Conservation (phyloP, 2,888 invertebrate species). For the Dasypogon diadema region DNA sequence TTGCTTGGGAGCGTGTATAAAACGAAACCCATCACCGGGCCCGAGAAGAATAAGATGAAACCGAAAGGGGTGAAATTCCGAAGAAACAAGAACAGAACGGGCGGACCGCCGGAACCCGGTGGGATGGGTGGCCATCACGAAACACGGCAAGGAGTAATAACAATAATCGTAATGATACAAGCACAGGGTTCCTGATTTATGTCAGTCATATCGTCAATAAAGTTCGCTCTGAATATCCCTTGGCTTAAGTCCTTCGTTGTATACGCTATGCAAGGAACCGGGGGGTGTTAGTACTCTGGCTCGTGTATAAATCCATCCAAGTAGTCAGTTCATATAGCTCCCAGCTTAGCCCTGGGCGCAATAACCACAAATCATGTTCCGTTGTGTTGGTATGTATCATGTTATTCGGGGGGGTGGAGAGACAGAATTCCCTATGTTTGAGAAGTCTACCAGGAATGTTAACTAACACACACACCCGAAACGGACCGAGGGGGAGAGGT, state of each 20-base stretch:
- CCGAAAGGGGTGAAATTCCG: conserved; percentile 46
- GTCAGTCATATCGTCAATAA: conserved; percentile 62
- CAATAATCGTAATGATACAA: conserved; percentile 60
- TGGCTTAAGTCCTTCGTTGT: conserved; percentile 47
- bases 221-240: conserved; percentile 57
- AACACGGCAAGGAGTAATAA: conserved; percentile 60
- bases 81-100: conserved; percentile 13
- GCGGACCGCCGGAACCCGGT: background rate
- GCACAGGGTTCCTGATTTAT: conserved; percentile 60
- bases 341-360: conserved; percentile 53
- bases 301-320: conserved; percentile 55
- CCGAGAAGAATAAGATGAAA: conserved; percentile 44
- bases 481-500: conserved; percentile 7
- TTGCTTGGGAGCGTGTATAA: background rate
- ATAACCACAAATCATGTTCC: conserved; percentile 53
- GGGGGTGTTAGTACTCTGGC: conserved; percentile 40
- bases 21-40: background rate
- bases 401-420: conserved; percentile 23
- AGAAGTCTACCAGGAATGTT: conserved; percentile 10
- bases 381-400: conserved; percentile 45
- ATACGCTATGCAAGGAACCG: conserved; percentile 27
- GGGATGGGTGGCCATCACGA: conserved; percentile 46
- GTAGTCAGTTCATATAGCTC: conserved; percentile 55
- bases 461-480: background rate
- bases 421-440: conserved; percentile 11